Percentiles rank a stretch among this genome's conserved stretches.
Evolutionary conservation across 1,140 invertebrate genomes (phyloP).

Genomic region (Lepidostoma basale): DNA sequence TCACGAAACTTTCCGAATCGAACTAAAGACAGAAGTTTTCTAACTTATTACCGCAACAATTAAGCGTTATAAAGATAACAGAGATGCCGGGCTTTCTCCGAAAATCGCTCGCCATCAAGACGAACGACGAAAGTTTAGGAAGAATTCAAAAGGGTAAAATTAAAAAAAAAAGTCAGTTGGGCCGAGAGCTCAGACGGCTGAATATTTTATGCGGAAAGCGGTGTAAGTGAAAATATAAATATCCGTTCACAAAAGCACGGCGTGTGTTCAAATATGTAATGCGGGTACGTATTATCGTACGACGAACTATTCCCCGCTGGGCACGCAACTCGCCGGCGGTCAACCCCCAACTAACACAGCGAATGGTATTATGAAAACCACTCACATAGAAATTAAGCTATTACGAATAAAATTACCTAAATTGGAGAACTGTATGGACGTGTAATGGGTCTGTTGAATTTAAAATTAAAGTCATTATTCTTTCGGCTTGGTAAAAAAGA

Average conservation of each 20-base stretch:
- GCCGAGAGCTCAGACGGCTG: too few relatives aligned
- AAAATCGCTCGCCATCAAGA: too few relatives aligned
- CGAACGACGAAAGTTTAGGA: too few relatives aligned
- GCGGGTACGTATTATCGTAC: constrained; percentile 6
- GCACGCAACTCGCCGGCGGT: constrained; percentile 3
- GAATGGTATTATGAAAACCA: constrained; percentile 20
- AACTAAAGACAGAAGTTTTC: too few relatives aligned
- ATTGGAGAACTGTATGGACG: constrained; percentile 16
- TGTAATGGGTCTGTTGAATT: constrained; percentile 12
- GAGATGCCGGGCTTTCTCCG: too few relatives aligned
- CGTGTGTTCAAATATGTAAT: constrained; percentile 8
- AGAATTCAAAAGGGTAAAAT: too few relatives aligned
- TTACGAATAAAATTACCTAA: constrained; percentile 20
- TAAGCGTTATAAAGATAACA: too few relatives aligned
- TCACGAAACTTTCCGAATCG: too few relatives aligned
- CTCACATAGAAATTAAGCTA: constrained; percentile 20
- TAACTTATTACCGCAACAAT: too few relatives aligned
- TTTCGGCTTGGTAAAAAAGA: too few relatives aligned
- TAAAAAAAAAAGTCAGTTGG: too few relatives aligned
- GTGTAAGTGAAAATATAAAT: constrained; percentile 23
- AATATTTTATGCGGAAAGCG: constrained; percentile 14
- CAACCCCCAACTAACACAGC: not conserved
- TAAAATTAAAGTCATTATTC: constrained; percentile 18
- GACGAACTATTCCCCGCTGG: constrained; percentile 7
- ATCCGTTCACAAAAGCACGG: constrained; percentile 17